A percentile compares a stretch with the other conserved stretches of the same genome.
phyloP scores from a whole-genome alignment of 2,888 invertebrate genomes.

The Seira ritae region DNA sequence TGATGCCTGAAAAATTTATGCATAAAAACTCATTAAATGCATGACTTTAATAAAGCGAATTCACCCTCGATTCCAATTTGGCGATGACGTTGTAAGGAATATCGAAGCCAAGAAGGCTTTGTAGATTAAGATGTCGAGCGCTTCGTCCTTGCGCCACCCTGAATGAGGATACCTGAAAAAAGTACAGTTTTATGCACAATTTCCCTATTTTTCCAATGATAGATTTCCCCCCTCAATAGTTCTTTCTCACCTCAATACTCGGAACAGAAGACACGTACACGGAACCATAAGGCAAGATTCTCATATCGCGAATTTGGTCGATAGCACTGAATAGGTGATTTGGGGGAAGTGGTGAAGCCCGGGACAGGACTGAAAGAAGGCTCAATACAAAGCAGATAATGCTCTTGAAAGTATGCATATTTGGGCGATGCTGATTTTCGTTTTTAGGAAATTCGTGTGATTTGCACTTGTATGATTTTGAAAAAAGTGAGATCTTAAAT shows the following conservation, averaged over 20 bases:
- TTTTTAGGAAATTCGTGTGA: too few relatives aligned
- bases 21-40: not conserved
- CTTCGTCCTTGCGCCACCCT: conserved; percentile 29
- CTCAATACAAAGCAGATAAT: too few relatives aligned
- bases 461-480: too few relatives aligned
- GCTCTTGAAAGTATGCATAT: too few relatives aligned
- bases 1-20: conserved; percentile 1
- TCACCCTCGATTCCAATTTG: conserved; percentile 45
- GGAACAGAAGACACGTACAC: conserved; percentile 29
- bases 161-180: conserved; percentile 42
- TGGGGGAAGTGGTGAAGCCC: conserved; percentile 5
- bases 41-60: not conserved
- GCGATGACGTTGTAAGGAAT: conserved; percentile 47
- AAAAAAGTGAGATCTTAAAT: too few relatives aligned
- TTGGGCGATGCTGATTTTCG: too few relatives aligned
- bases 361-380: too few relatives aligned
- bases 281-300: conserved; percentile 37
- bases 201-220: not conserved
- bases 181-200: not conserved
- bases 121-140: conserved; percentile 16
- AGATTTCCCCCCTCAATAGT: conserved; percentile 51
- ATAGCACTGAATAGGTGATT: conserved; percentile 38
- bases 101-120: conserved; percentile 41
- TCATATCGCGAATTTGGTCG: conserved; percentile 19
- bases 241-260: conserved; percentile 48